Conservation (phyloP, 2,113 vertebrate genomes). For the Ranitomeya imitator region DNA sequence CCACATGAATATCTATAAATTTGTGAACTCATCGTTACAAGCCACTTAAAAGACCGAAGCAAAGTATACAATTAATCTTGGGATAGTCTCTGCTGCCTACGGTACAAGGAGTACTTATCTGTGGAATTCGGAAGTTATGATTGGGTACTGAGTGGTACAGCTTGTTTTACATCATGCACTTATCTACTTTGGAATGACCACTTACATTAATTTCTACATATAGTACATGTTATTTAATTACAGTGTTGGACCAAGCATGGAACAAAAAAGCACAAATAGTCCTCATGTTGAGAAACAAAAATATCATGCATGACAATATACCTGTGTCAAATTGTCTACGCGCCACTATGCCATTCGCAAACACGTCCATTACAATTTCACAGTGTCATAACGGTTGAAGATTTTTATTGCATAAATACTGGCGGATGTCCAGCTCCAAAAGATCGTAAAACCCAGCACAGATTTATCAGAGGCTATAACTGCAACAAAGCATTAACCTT, state of each 20-base stretch:
- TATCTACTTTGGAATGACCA: background rate
- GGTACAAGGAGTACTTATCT: conserved; percentile 37
- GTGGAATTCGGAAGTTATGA: conserved; percentile 47
- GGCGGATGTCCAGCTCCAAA: background rate
- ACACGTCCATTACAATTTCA: background rate
- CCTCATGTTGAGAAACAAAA: background rate
- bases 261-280: background rate
- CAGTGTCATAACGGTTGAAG: background rate
- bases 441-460: background rate
- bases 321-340: background rate
- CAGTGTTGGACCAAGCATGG: background rate
- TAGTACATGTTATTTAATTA: background rate
- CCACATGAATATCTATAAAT: conserved; percentile 43
- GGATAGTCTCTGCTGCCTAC: conserved; percentile 3
- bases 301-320: background rate
- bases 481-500: background rate
- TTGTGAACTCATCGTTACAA: conserved; percentile 46
- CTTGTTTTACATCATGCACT: background rate
- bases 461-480: background rate
- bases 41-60: conserved; percentile 22
- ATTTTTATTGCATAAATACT: background rate
- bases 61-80: conserved; percentile 40
- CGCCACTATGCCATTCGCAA: background rate
- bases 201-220: background rate
- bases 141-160: conserved; percentile 34